Evolutionary conservation across 35 echinoderm and acorn worm species (phyloP).

Genomic region (Lytechinus variegatus): DNA sequence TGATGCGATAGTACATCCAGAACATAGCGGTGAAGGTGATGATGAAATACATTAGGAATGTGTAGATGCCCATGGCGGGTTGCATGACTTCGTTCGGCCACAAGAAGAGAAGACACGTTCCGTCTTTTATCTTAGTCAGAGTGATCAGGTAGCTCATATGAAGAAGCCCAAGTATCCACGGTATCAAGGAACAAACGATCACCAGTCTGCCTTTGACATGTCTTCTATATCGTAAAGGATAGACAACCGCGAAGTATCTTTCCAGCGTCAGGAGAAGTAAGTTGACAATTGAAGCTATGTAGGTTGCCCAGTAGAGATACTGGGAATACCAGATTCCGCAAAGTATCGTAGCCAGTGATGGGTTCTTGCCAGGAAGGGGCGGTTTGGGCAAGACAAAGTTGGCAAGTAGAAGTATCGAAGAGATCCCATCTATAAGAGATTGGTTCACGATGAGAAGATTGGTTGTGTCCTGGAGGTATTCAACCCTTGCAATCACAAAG

Average conservation of each 20-base stretch:
- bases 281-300: slow-evolving; percentile 61
- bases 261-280: slow-evolving; percentile 67
- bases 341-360: slow-evolving; percentile 46
- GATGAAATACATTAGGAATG: neutral
- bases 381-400: slow-evolving; percentile 38
- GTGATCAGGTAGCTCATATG: slow-evolving; percentile 10
- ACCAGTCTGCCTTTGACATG: slow-evolving; percentile 13
- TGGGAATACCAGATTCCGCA: slow-evolving; percentile 72
- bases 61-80: slow-evolving; percentile 11
- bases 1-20: neutral
- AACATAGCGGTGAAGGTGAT: neutral
- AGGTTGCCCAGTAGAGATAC: slow-evolving; percentile 70
- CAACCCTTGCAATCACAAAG: slow-evolving; percentile 22
- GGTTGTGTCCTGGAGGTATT: neutral
- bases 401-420: slow-evolving; percentile 61
- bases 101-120: neutral
- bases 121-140: neutral
- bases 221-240: slow-evolving; percentile 60
- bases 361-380: neutral
- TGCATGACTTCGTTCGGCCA: neutral
- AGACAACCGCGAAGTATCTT: slow-evolving; percentile 72
- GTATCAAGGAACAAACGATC: slow-evolving; percentile 5
- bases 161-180: slow-evolving; percentile 54
- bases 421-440: slow-evolving; percentile 68
- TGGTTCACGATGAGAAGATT: slow-evolving; percentile 86